Conservation (phyloP, 2,113 vertebrate species). For the Ciconia stormi region DNA sequence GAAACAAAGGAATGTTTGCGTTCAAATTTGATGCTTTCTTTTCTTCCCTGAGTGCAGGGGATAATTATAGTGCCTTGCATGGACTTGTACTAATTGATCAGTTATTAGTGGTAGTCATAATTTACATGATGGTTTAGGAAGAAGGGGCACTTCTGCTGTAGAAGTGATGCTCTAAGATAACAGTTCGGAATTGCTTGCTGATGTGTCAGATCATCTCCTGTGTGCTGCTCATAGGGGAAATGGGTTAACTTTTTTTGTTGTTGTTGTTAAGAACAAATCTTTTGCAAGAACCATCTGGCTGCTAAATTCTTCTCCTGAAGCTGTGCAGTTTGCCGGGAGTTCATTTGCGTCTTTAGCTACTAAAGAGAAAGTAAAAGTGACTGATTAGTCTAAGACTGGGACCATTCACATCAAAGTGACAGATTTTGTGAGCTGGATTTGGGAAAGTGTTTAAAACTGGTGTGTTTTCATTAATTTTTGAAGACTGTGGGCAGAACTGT, state of each 20-base stretch:
- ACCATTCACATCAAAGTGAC: conserved; percentile 55
- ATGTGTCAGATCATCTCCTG: neutral
- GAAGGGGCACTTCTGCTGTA: neutral
- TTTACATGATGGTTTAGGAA: neutral
- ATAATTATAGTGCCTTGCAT: neutral
- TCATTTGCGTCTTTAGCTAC: conserved; percentile 58
- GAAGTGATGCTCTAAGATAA: neutral
- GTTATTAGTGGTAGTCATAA: neutral
- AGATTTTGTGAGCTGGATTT: conserved; percentile 44
- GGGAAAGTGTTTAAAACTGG: conserved; percentile 45
- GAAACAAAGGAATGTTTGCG: conserved; percentile 19
- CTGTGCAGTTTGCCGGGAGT: conserved; percentile 44
- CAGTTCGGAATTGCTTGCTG: neutral
- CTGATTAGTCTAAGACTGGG: conserved; percentile 48
- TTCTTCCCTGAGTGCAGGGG: neutral
- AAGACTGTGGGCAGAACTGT: neutral
- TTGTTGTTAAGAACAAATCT: conserved; percentile 1
- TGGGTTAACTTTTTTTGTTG: neutral
- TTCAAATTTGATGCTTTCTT: neutral
- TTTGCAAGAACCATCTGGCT: conserved; percentile 56
- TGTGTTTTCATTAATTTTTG: conserved; percentile 38
- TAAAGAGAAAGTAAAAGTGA: conserved; percentile 60
- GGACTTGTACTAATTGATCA: neutral
- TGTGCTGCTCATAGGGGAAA: neutral
- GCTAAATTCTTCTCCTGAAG: conserved; percentile 34